A percentile compares a stretch with the other conserved stretches of the same genome.
These are phyloP conservation scores for Dermatemys mawii DNA, from an alignment of 2,113 vertebrate genomes.

Conservation along the genomic window DNA sequence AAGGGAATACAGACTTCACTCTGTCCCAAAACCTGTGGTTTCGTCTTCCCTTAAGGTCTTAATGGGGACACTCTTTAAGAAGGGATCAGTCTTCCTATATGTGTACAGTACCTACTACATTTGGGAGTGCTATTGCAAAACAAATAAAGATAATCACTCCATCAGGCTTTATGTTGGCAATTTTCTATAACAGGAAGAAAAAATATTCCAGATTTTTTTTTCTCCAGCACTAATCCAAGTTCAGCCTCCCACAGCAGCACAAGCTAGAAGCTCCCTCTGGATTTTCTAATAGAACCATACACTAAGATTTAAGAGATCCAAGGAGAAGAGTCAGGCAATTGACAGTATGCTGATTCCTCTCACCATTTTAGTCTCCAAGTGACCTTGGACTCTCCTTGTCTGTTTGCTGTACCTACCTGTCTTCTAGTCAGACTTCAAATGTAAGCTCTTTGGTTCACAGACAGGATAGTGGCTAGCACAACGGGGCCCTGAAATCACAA, in stretches of 20 bases:
- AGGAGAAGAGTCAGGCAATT: background rate
- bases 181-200: background rate
- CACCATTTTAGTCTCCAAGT: background rate
- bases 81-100: background rate
- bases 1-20: background rate
- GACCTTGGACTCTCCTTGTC: background rate
- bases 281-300: background rate
- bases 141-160: background rate
- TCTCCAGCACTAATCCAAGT: accelerated
- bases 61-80: background rate
- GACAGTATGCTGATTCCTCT: accelerated
- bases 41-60: background rate
- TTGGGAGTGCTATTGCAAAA: accelerated
- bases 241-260: background rate
- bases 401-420: accelerated
- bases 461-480: accelerated
- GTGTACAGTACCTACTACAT: background rate
- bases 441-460: background rate
- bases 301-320: accelerated
- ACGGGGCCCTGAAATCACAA: accelerated
- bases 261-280: background rate
- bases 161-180: background rate
- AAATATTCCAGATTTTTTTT: background rate
- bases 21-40: background rate
- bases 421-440: accelerated